phyloP scores from a whole-genome alignment of 2,797 vertebrate genomes.

The Luscinia luscinia region DNA sequence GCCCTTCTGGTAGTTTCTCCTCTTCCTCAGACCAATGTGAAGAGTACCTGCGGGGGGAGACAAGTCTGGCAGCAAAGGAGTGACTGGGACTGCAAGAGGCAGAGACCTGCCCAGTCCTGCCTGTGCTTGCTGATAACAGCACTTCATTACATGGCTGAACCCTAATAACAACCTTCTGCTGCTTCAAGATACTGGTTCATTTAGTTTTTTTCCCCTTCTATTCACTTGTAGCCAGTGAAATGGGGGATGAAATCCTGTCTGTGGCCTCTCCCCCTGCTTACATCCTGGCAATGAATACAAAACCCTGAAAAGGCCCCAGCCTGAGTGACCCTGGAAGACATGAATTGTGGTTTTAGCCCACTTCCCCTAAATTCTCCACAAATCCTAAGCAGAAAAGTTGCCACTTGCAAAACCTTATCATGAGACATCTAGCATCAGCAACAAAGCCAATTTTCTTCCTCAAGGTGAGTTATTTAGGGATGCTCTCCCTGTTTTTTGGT shows the following conservation, averaged over 20 bases:
- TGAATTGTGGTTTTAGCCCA: background rate
- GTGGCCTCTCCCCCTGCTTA: background rate
- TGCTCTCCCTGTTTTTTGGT: background rate
- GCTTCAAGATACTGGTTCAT: background rate
- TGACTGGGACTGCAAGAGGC: background rate
- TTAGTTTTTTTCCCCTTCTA: background rate
- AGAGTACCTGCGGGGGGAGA: accelerated
- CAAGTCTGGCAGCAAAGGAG: background rate
- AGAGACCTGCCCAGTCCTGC: background rate
- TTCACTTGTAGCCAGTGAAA: background rate
- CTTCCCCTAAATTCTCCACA: background rate
- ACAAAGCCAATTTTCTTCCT: background rate
- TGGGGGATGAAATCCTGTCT: accelerated
- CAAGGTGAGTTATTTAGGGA: background rate
- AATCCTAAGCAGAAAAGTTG: background rate
- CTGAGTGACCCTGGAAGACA: background rate
- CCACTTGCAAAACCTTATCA: background rate
- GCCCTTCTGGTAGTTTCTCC: background rate
- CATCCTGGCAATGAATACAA: background rate
- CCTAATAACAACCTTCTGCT: background rate
- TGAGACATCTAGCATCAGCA: background rate
- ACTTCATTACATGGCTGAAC: accelerated
- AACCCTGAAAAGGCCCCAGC: background rate
- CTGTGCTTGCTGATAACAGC: background rate
- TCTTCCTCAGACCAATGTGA: background rate